A percentile compares a stretch with the other conserved stretches of the same genome.
Conservation (phyloP, 2,888 invertebrate genomes). For the Neria commutata region DNA sequence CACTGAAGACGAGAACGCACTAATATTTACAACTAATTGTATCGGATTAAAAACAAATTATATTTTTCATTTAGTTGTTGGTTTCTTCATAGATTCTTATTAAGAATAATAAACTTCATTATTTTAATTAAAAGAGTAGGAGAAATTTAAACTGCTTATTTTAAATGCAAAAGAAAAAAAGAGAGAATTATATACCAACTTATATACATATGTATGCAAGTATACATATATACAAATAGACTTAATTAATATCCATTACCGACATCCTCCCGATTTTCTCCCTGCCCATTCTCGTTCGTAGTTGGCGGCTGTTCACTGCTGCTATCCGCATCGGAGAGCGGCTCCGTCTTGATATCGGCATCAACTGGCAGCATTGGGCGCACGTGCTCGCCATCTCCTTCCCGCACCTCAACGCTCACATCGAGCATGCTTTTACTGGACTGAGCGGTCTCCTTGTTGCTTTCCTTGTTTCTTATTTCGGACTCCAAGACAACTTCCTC, state of each 20-base stretch:
- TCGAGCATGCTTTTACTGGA: not conserved
- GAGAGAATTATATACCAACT: not conserved
- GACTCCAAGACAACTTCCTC: no score
- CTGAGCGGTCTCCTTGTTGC: not conserved
- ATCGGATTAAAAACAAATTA: not conserved
- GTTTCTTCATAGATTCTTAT: not conserved
- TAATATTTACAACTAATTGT: not conserved
- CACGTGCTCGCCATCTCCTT: constrained; percentile 26
- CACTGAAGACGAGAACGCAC: not conserved
- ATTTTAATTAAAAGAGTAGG: no score
- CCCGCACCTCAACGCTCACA: constrained; percentile 18
- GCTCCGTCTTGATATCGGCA: constrained; percentile 30
- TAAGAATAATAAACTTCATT: not conserved
- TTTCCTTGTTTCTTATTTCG: no score
- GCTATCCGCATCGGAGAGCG: constrained; percentile 13
- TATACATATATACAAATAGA: not conserved
- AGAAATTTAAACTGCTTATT: no score
- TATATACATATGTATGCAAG: no score
- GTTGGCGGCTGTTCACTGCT: constrained; percentile 22
- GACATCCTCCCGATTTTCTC: constrained; percentile 33
- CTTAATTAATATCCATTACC: constrained; percentile 52
- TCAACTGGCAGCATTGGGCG: constrained; percentile 25
- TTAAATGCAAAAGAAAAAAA: not conserved
- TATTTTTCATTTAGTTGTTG: not conserved
- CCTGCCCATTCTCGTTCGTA: constrained; percentile 16